phyloP scores from a whole-genome alignment of 2,113 vertebrate genomes.

The Cyprichromis sp. region DNA sequence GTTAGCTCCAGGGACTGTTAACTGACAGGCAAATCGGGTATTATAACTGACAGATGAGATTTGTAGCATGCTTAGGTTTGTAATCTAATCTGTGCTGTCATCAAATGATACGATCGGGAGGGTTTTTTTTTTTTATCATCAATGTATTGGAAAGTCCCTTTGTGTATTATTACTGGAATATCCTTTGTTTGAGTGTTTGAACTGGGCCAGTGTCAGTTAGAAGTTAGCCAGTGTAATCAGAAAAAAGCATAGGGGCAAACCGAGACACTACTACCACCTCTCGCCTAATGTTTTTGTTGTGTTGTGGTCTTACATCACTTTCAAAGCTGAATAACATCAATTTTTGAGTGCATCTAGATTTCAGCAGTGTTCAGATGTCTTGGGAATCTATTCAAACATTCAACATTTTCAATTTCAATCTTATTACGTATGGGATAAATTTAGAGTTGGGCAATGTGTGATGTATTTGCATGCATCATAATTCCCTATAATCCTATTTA shows the following conservation, averaged over 20 bases:
- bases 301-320: neutral
- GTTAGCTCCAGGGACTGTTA: slow-evolving; percentile 50
- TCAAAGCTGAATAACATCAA: neutral
- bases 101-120: slow-evolving; percentile 16
- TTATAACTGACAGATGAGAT: slow-evolving; percentile 53
- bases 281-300: neutral
- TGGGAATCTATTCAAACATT: neutral
- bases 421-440: neutral
- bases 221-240: neutral
- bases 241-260: neutral
- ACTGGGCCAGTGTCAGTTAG: neutral
- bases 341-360: neutral
- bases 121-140: neutral
- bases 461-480: neutral
- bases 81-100: slow-evolving; percentile 39
- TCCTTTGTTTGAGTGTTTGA: neutral
- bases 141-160: neutral
- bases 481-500: neutral
- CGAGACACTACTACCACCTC: neutral
- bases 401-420: neutral
- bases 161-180: neutral
- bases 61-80: slow-evolving; percentile 39
- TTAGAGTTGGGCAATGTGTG: neutral
- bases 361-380: neutral
- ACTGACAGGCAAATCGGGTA: slow-evolving; percentile 44